Evolutionary conservation across 2,113 vertebrate genomes (phyloP), one percentile per base, ranked within the genome.

Genomic region (Labrus mixtus): DNA sequence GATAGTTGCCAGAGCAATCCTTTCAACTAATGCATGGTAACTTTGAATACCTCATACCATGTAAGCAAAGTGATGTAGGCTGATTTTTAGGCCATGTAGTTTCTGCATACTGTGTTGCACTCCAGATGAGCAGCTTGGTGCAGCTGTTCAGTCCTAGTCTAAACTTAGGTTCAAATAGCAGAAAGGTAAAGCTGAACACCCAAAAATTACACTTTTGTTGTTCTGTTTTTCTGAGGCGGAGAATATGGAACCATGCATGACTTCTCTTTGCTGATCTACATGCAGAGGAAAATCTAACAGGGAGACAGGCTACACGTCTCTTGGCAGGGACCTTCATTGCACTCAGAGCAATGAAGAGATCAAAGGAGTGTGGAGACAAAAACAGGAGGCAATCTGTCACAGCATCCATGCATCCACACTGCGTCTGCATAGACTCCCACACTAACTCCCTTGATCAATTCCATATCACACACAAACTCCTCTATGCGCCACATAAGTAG

Each of bases 311-410:
- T 43, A 60, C 57, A 76, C 72, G 37, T 77, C 69, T 71, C 37
- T 73, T 74, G 73, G 76, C 78, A 78, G 68, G 22, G 67, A 82
- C 50, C 66, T 73, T 66, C 69, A 51, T 36, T 58, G 25, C 65
- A 70, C 64, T 83, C 9, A 63, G 62, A 50, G 84, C 79, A 73
- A 72, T 81, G 76, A 77, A 65, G 73, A 71, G 78, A 89, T 84
- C 73, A 86, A 89, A 87, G 48, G 58, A 36, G 74, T 78, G 62
- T 81, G 58, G 68, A 89, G 68, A 86, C 79, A 81, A 85, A 68
- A 78, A 79, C 77, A 87, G 68, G 76, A 90, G 73, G 82, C 71
- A 59, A 50, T 79, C 82, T 83, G 79, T 85, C 82, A 86, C 76
- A 82, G 41, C 74, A 80, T 82, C 22, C 69, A 87, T 84, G 12